A percentile compares a stretch with the other conserved stretches of the same genome.
Conservation (phyloP, 2,113 vertebrate species). For the Lepidothrix coronata region DNA sequence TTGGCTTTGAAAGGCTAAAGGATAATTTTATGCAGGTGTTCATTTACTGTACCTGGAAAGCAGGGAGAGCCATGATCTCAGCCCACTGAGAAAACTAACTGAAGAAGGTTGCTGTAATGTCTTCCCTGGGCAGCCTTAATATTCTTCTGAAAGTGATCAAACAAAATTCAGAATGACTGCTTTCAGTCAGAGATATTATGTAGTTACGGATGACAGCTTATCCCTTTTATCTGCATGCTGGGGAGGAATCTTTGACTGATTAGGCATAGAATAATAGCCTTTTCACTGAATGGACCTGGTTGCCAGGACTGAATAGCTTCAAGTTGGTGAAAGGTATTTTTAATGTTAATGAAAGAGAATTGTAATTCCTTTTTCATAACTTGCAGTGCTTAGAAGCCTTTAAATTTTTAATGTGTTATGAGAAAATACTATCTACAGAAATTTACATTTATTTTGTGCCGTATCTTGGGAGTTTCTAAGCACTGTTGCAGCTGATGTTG, state of each 20-base stretch:
- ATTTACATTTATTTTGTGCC: background rate
- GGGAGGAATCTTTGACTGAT: background rate
- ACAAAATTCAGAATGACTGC: background rate
- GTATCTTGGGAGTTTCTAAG: background rate
- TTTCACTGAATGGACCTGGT: background rate
- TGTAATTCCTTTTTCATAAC: background rate
- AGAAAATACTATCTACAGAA: background rate
- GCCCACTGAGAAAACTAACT: background rate
- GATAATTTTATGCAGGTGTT: background rate
- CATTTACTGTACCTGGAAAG: background rate
- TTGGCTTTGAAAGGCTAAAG: background rate
- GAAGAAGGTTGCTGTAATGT: background rate
- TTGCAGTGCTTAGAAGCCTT: background rate
- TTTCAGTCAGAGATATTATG: background rate
- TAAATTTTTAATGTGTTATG: background rate
- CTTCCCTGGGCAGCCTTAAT: background rate
- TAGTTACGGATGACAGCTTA: background rate
- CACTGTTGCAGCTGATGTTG: background rate
- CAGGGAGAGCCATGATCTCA: background rate
- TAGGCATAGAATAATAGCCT: background rate
- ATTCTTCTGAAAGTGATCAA: background rate
- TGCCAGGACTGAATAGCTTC: background rate
- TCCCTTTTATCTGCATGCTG: background rate
- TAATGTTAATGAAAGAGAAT: background rate
- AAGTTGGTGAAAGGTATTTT: background rate